Conservation (phyloP, 2,113 vertebrate genomes). For the Scortum barcoo region DNA sequence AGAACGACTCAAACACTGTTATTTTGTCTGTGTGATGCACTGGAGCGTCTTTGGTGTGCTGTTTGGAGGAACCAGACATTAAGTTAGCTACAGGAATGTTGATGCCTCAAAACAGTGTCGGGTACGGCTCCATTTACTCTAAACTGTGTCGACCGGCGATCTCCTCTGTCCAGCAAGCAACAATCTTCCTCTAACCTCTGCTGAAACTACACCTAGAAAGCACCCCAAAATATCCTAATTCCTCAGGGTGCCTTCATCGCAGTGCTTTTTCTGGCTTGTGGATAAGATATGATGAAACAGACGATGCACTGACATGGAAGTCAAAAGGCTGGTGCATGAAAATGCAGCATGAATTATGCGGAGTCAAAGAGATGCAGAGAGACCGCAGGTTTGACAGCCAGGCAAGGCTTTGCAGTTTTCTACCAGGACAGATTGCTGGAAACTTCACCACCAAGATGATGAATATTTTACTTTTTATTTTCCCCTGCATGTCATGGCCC, state of each 20-base stretch:
- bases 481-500: neutral
- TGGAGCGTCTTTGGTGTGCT: constrained; percentile 6
- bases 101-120: constrained; percentile 34
- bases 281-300: constrained; percentile 45
- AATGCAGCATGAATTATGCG: constrained; percentile 31
- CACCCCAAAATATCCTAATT: constrained; percentile 16
- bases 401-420: constrained; percentile 31
- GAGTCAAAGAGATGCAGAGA: constrained; percentile 4
- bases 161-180: neutral
- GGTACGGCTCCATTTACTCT: constrained; percentile 23
- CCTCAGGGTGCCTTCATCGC: neutral
- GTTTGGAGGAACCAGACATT: constrained; percentile 36
- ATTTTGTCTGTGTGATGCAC: constrained; percentile 30
- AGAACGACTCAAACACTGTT: constrained; percentile 33
- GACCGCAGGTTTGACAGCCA: neutral
- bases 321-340: constrained; percentile 27
- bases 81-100: constrained; percentile 36
- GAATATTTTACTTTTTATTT: constrained; percentile 31
- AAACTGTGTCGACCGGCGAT: constrained; percentile 21
- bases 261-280: constrained; percentile 8
- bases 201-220: constrained; percentile 39
- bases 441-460: constrained; percentile 19
- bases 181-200: constrained; percentile 2
- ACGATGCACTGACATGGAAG: constrained; percentile 14
- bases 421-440: constrained; percentile 5